These are phyloP conservation scores for Ectemnius lituratus DNA, from an alignment of 2,888 invertebrate genomes.

Conservation along the genomic window DNA sequence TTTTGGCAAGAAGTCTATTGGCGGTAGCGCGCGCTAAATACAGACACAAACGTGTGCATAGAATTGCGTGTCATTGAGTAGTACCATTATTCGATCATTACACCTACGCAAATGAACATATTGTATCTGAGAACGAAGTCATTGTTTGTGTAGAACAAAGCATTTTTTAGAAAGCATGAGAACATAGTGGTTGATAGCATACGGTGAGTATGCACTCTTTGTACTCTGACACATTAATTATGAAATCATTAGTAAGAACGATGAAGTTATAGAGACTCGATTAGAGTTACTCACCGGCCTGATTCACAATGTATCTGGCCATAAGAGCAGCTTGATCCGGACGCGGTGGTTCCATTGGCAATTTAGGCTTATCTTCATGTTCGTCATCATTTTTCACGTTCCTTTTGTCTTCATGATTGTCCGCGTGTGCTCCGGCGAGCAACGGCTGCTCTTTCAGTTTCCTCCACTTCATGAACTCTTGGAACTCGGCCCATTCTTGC, in stretches of 20 bases:
- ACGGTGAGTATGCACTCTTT: too few relatives aligned
- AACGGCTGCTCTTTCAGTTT: conserved; percentile 26
- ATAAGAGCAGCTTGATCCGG: conserved; percentile 82
- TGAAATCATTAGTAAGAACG: background rate
- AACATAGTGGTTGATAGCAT: too few relatives aligned
- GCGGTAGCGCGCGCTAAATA: background rate
- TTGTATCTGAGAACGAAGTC: too few relatives aligned
- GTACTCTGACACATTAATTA: background rate
- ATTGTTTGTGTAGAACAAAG: too few relatives aligned
- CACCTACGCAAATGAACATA: too few relatives aligned
- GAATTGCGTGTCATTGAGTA: too few relatives aligned
- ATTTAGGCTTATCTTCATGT: background rate
- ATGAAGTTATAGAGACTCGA: background rate
- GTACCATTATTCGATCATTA: too few relatives aligned
- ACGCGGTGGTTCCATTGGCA: conserved; percentile 79
- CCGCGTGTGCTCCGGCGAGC: conserved; percentile 10
- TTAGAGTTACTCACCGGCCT: conserved; percentile 79
- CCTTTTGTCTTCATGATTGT: conserved; percentile 6
- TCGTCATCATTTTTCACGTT: conserved; percentile 18
- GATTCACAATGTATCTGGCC: conserved; percentile 86
- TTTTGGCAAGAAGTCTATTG: conserved; percentile 16
- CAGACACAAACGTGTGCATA: background rate
- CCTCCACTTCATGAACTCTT: conserved; percentile 54
- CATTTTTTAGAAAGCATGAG: too few relatives aligned
- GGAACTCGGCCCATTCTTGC: conserved; percentile 55